phyloP scores from a whole-genome alignment of 1,140 invertebrate species.

The Lordiphosa mommai region DNA sequence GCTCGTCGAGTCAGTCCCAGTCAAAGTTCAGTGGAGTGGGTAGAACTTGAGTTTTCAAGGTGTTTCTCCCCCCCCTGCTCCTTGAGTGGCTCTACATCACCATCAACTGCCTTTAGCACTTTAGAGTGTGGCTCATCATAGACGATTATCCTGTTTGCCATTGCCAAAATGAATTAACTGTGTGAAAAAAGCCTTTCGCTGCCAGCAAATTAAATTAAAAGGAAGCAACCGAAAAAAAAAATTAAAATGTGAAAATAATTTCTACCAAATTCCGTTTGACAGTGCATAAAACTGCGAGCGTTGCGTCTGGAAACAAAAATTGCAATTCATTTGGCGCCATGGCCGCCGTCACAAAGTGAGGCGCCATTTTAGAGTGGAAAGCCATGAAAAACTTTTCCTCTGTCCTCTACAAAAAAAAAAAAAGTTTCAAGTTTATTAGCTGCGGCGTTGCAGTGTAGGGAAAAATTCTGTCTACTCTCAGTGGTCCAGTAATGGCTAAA shows the following conservation, averaged over 20 bases:
- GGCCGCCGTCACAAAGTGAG: constrained; percentile 30
- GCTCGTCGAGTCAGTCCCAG: not conserved
- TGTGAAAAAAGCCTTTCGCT: constrained; percentile 20
- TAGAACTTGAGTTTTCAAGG: too few relatives aligned
- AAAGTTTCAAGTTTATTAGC: constrained; percentile 74
- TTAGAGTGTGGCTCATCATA: constrained; percentile 34
- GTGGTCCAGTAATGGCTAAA: constrained; percentile 34
- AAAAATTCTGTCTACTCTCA: constrained; percentile 2
- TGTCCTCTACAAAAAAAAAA: not conserved
- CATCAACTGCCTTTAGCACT: constrained; percentile 1
- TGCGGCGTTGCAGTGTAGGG: constrained; percentile 43
- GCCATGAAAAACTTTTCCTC: constrained; percentile 64
- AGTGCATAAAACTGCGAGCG: constrained; percentile 68
- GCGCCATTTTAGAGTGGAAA: constrained; percentile 19
- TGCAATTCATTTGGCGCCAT: constrained; percentile 73
- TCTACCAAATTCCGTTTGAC: constrained; percentile 69
- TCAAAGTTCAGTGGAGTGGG: constrained; percentile 4
- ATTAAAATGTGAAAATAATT: constrained; percentile 60
- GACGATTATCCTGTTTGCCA: constrained; percentile 1
- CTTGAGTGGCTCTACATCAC: not conserved
- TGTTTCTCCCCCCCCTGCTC: too few relatives aligned
- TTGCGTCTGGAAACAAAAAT: constrained; percentile 55
- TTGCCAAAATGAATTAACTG: constrained; percentile 34
- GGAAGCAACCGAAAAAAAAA: constrained; percentile 16
- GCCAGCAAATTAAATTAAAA: constrained; percentile 60